phyloP scores from a whole-genome alignment of 2,888 invertebrate genomes.

The Yponomeuta malinellus region DNA sequence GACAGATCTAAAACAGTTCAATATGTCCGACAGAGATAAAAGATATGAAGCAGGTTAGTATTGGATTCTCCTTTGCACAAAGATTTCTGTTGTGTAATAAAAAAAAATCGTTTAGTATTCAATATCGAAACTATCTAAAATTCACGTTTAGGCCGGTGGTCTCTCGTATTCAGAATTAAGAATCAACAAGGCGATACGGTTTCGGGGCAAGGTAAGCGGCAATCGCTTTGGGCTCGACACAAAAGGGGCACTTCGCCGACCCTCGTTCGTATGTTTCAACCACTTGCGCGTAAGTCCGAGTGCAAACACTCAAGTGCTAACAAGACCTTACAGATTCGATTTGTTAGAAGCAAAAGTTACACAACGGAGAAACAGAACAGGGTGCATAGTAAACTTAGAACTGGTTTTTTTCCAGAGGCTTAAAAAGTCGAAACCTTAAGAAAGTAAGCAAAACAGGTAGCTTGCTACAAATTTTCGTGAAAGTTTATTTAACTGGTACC shows the following conservation, averaged over 20 bases:
- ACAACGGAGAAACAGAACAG: background rate
- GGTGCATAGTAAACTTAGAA: background rate
- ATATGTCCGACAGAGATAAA: background rate
- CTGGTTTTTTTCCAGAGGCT: background rate
- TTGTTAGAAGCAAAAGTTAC: constrained; percentile 24
- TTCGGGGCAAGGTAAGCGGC: constrained; percentile 35
- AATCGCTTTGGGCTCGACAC: constrained; percentile 34
- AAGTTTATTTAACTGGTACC: too few species aligned
- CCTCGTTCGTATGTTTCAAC: constrained; percentile 33
- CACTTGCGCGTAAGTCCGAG: constrained; percentile 49
- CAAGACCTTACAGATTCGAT: constrained; percentile 34
- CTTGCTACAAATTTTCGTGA: too few species aligned
- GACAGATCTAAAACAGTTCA: background rate
- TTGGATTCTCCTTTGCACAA: too few species aligned
- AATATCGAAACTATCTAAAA: background rate
- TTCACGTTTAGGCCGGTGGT: background rate
- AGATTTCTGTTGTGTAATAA: background rate
- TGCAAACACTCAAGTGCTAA: constrained; percentile 54
- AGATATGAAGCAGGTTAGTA: background rate
- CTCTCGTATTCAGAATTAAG: background rate
- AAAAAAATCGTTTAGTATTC: background rate
- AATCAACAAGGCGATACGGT: constrained; percentile 3
- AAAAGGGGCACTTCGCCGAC: constrained; percentile 42
- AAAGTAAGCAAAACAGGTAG: too few species aligned
- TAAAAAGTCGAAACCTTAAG: too few species aligned